Percentiles rank a stretch among this genome's conserved stretches.
phyloP scores from a whole-genome alignment of 2,113 vertebrate genomes.

The Glareola pratincola region DNA sequence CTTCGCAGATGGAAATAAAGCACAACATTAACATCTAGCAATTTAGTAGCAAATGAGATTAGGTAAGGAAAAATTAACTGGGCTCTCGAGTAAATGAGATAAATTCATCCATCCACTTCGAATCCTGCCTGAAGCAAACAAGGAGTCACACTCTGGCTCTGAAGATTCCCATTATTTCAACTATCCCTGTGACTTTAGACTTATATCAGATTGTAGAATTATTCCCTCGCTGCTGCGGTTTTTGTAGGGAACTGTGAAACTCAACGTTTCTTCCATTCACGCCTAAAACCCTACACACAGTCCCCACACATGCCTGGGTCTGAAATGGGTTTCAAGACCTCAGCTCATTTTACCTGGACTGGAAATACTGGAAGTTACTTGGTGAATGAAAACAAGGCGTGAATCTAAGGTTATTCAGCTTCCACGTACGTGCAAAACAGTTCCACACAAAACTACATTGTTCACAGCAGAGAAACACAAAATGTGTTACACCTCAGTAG shows the following conservation, averaged over 20 bases:
- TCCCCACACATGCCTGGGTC: neutral
- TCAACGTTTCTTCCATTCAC: neutral
- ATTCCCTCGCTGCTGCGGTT: neutral
- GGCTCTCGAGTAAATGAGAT: conserved; percentile 20
- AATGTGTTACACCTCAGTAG: accelerated
- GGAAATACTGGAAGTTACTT: neutral
- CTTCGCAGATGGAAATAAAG: conserved; percentile 9
- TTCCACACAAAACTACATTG: neutral
- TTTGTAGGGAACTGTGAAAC: neutral
- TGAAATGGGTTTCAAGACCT: neutral
- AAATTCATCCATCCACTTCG: neutral
- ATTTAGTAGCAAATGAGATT: conserved; percentile 34
- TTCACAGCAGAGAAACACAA: neutral
- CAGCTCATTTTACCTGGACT: neutral
- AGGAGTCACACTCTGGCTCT: neutral
- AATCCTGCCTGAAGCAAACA: conserved; percentile 21
- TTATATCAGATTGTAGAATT: neutral
- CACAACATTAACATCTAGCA: conserved; percentile 16
- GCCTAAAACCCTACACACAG: neutral
- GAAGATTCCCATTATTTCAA: neutral
- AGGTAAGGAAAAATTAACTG: conserved; percentile 34
- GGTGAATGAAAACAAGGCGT: neutral
- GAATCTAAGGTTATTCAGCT: neutral
- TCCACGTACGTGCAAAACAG: neutral
- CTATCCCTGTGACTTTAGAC: neutral